A percentile compares a stretch with the other conserved stretches of the same genome.
Conservation (phyloP, 2,797 vertebrate genomes). For the Xiphorhynchus erythropygius region DNA sequence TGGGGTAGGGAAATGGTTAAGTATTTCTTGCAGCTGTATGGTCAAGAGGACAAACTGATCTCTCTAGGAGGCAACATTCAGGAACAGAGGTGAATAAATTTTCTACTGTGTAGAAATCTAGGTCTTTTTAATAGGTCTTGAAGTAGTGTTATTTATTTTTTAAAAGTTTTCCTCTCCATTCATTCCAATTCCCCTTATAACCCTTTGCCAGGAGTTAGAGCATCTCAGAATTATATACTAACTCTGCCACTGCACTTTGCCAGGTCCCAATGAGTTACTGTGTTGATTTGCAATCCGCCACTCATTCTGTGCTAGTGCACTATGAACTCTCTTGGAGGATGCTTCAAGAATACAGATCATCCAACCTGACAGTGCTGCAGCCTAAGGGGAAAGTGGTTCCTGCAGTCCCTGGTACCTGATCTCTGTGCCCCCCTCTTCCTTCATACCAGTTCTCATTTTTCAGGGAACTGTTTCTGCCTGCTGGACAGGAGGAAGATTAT, state of each 20-base stretch:
- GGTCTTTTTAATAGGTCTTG: not conserved
- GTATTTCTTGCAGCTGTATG: not conserved
- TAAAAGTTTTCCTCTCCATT: not conserved
- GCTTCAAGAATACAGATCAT: not conserved
- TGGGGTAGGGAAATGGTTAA: not conserved
- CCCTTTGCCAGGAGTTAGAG: not conserved
- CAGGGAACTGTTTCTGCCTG: not conserved
- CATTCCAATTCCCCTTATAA: not conserved
- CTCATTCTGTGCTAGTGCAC: not conserved
- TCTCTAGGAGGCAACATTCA: not conserved
- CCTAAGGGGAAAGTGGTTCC: not conserved
- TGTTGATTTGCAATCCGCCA: not conserved
- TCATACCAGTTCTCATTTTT: not conserved
- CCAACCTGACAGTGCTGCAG: not conserved
- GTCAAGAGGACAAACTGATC: not conserved
- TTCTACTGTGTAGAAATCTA: not conserved
- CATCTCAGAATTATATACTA: not conserved
- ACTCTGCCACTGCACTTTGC: not conserved
- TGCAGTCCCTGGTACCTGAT: accelerated
- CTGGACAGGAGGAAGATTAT: not conserved
- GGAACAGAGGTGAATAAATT: not conserved
- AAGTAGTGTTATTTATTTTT: not conserved
- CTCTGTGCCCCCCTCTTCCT: accelerated
- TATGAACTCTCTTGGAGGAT: accelerated
- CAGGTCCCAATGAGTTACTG: not conserved